These are phyloP conservation scores for Pelagia noctiluca DNA, from an alignment of 30 jellyfish, hydroid and myxozoan species.

Conservation along the genomic window DNA sequence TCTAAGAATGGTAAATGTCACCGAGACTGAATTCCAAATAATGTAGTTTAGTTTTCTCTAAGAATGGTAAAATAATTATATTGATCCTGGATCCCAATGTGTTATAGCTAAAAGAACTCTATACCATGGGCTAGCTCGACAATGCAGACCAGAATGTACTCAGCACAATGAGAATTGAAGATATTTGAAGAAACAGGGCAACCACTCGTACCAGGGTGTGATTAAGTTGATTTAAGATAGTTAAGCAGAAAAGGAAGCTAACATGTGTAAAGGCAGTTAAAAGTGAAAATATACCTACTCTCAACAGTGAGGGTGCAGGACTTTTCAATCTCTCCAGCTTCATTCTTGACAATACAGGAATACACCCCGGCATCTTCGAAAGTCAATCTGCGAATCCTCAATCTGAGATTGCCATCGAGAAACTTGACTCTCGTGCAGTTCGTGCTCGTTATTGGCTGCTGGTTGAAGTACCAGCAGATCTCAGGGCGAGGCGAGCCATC, in stretches of 20 bases:
- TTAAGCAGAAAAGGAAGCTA: background rate
- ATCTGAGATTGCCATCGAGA: conserved; percentile 11
- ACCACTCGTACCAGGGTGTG: background rate
- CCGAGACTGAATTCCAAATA: too few relatives aligned
- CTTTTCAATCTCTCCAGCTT: conserved; percentile 33
- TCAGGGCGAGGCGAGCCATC: conserved; percentile 38
- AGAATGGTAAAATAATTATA: too few relatives aligned
- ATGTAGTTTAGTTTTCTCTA: too few relatives aligned
- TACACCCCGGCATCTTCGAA: conserved; percentile 51
- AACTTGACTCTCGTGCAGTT: conserved; percentile 6
- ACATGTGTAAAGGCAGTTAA: too few relatives aligned
- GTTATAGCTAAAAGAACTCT: background rate
- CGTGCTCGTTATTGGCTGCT: background rate
- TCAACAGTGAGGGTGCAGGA: conserved; percentile 29
- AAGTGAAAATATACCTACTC: conserved; percentile 10
- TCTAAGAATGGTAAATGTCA: too few relatives aligned
- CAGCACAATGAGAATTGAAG: background rate
- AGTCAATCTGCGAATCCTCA: conserved; percentile 1
- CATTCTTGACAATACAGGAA: conserved; percentile 46
- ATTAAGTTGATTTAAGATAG: background rate
- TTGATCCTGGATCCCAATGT: too few relatives aligned
- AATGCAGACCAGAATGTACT: background rate
- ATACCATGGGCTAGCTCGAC: background rate
- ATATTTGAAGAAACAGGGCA: background rate
- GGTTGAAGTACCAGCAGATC: conserved; percentile 30